Evolutionary conservation across 2,888 invertebrate genomes (phyloP).

Genomic region (Nineta flava): DNA sequence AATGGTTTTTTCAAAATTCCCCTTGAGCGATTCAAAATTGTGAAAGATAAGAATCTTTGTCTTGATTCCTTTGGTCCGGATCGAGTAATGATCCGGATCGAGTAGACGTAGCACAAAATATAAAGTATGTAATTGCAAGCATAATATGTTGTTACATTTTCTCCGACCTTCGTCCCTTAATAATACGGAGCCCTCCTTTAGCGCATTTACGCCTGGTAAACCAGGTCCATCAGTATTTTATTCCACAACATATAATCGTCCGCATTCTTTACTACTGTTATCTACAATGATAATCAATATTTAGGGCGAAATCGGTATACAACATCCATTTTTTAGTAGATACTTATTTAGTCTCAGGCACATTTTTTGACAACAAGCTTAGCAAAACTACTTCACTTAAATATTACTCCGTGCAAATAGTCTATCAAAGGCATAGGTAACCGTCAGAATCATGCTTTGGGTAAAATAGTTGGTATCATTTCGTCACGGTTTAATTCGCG

Average conservation of each 20-base stretch:
- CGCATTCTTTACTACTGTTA: neutral
- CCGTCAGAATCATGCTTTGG: neutral
- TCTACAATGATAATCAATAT: neutral
- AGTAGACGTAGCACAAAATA: no score
- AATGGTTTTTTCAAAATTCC: no score
- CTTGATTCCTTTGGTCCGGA: no score
- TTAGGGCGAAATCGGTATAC: neutral
- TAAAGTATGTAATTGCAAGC: neutral
- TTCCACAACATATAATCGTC: neutral
- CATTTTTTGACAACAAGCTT: neutral
- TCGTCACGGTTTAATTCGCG: neutral
- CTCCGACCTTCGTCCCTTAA: neutral
- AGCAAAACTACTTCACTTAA: neutral
- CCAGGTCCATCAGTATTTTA: neutral
- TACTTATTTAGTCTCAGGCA: neutral
- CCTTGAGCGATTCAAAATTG: no score
- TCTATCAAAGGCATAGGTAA: neutral
- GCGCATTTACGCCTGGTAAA: neutral
- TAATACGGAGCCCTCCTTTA: no score
- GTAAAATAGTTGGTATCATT: neutral
- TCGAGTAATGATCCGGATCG: no score
- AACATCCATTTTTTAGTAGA: neutral
- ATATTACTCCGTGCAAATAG: neutral
- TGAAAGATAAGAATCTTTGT: no score
- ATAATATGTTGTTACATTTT: neutral